Conservation (phyloP, 2,888 invertebrate species). For the Chirona hameri region DNA sequence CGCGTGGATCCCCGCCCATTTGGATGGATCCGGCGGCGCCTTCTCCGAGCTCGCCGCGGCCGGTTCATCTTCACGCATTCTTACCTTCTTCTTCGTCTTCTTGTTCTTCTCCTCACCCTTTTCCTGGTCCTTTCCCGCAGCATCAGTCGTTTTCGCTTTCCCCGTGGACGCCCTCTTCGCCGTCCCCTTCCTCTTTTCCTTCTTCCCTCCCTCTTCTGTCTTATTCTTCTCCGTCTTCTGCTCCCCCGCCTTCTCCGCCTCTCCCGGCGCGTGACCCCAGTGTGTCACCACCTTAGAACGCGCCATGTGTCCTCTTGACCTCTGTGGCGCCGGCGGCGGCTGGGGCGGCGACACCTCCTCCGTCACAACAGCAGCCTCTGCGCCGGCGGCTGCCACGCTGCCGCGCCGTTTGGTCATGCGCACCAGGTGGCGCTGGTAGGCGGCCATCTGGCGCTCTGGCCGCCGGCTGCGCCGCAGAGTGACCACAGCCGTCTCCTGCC, state of each 20-base stretch:
- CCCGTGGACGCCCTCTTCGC: background rate
- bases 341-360: background rate
- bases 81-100: background rate
- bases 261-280: background rate
- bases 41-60: background rate
- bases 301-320: background rate
- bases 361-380: background rate
- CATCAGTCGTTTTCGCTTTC: too few species aligned
- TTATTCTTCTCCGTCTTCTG: background rate
- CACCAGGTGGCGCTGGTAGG: conserved; percentile 30
- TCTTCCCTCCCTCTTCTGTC: background rate
- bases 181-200: background rate
- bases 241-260: background rate
- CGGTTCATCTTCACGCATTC: background rate
- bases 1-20: background rate
- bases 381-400: background rate
- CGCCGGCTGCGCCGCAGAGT: conserved; percentile 6
- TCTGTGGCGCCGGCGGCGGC: background rate
- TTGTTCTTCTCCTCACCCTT: background rate
- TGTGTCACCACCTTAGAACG: background rate
- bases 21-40: background rate
- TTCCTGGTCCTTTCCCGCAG: too few species aligned
- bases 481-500: conserved; percentile 26
- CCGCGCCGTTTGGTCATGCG: conserved; percentile 8
- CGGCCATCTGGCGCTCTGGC: conserved; percentile 14